Percentiles rank a stretch among this genome's conserved stretches.
Conservation (phyloP, 1,140 invertebrate species). For the Caenorhabditis briggsae region DNA sequence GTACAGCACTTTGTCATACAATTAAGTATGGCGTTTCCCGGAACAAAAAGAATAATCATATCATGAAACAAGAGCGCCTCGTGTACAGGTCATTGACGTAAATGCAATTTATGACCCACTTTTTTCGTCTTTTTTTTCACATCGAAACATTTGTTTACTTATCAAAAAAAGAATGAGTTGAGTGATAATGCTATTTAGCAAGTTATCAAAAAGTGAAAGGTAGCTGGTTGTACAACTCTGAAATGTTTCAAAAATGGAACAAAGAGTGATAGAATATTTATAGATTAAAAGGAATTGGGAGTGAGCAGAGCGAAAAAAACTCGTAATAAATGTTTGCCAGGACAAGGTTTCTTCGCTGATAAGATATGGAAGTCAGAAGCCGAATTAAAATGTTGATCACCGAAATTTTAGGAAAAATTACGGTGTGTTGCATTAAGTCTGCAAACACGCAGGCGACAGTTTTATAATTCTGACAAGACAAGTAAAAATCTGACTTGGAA, state of each 20-base stretch:
- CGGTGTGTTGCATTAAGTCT: no score
- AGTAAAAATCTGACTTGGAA: no score
- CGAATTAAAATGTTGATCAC: not conserved
- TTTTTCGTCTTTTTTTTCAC: slow-evolving; percentile 9
- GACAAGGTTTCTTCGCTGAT: slow-evolving; percentile 6
- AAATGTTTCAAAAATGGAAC: slow-evolving; percentile 32
- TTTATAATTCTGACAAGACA: no score
- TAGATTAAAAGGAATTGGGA: not conserved
- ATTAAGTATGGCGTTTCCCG: slow-evolving; percentile 46
- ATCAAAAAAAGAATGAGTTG: slow-evolving; percentile 6
- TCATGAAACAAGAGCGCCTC: slow-evolving; percentile 19
- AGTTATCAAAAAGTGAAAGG: slow-evolving; percentile 36
- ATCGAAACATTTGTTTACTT: slow-evolving; percentile 25
- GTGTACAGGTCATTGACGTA: slow-evolving; percentile 52
- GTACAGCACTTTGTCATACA: slow-evolving; percentile 32
- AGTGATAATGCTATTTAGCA: slow-evolving; percentile 12
- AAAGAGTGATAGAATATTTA: slow-evolving; percentile 23
- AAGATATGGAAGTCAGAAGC: slow-evolving; percentile 2
- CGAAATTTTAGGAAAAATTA: not conserved
- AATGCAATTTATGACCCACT: slow-evolving; percentile 54
- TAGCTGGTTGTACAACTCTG: slow-evolving; percentile 21
- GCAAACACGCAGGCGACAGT: no score
- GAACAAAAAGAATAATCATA: slow-evolving; percentile 20
- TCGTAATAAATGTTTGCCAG: not conserved
- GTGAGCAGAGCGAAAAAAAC: not conserved